Evolutionary conservation across 2,113 vertebrate species (phyloP), one percentile per base, ranked within the genome.

Genomic region (Pholis gunnellus): DNA sequence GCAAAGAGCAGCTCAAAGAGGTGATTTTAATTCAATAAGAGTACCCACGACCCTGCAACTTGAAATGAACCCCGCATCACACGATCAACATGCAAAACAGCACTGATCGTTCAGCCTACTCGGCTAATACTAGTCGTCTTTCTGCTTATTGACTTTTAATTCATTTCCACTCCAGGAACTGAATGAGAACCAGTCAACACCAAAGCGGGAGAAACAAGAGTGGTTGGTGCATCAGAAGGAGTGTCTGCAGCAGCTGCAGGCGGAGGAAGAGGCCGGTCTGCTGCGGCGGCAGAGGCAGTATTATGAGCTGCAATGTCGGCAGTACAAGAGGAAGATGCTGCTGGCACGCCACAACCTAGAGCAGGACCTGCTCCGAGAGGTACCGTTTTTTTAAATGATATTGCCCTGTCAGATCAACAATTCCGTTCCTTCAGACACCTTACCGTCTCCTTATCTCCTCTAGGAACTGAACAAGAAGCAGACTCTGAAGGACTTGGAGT

Each of bases 391-490:
- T n/a, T 18, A 29, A 7, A 7, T 77, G 29, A 25, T n/a, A 42
- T 9, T 2, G 9, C 25, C 1, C 10, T 11, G 31, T 67, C 38
- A 36, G 18, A 17, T 25, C 7, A 50, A 25, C 8, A 29, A 2
- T 31, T 52, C 5, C 17, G 0, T 31, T 34, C 25, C 40, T 64
- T 46, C 34, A 66, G 22, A 72, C 15, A 73, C 20, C 27, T 50
- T 3, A 27, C 22, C 18, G 1, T 31, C 31, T 1, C 4, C 3
- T 50, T 14, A 42, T 4, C 27, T 42, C 77, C 34, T 81, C 36
- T 78, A 98, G 97, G 97, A 98, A 10, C 94, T 98, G 91, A 97
- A 97, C 90, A 97, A 97, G 92, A 97, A 97, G 88, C 97, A 98
- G 94, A 98, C 97, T 3, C 94, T 97, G 92, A 96, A 97, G 91